Evolutionary conservation across 1,140 invertebrate species (phyloP).

Genomic region (Drosophila micromelanica): DNA sequence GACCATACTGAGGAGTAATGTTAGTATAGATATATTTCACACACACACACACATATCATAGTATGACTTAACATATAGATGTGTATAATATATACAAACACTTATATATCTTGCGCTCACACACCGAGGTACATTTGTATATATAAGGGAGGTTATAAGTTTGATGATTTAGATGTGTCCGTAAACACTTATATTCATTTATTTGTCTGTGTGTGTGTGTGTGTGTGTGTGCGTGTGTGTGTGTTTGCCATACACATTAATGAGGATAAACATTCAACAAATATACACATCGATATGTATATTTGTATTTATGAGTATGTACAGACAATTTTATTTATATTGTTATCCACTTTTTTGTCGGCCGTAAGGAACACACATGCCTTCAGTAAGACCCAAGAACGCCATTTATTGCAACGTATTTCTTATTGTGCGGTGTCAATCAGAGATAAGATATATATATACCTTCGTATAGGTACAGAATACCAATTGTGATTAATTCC

Average conservation of each 20-base stretch:
- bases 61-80: not conserved
- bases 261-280: slow-evolving; percentile 10
- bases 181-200: not conserved
- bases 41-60: not conserved
- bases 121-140: not conserved
- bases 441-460: slow-evolving; percentile 35
- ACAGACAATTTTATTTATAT: slow-evolving; percentile 30
- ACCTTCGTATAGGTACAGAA: slow-evolving; percentile 5
- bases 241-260: slow-evolving; percentile 27
- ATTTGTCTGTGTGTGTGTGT: not conserved
- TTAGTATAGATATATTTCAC: not conserved
- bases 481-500: slow-evolving; percentile 11
- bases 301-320: not conserved
- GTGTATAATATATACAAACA: not conserved
- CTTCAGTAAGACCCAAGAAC: slow-evolving; percentile 39
- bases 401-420: slow-evolving; percentile 25
- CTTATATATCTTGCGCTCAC: slow-evolving; percentile 8
- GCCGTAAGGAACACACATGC: slow-evolving; percentile 19
- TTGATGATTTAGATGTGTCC: slow-evolving; percentile 10
- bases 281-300: not conserved
- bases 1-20: slow-evolving; percentile 1
- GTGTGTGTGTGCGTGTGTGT: not conserved
- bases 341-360: slow-evolving; percentile 11
- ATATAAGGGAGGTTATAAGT: slow-evolving; percentile 5
- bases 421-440: slow-evolving; percentile 15